These are phyloP conservation scores for Protomyctophum bolini DNA, from an alignment of 2,113 vertebrate genomes.

Conservation along the genomic window DNA sequence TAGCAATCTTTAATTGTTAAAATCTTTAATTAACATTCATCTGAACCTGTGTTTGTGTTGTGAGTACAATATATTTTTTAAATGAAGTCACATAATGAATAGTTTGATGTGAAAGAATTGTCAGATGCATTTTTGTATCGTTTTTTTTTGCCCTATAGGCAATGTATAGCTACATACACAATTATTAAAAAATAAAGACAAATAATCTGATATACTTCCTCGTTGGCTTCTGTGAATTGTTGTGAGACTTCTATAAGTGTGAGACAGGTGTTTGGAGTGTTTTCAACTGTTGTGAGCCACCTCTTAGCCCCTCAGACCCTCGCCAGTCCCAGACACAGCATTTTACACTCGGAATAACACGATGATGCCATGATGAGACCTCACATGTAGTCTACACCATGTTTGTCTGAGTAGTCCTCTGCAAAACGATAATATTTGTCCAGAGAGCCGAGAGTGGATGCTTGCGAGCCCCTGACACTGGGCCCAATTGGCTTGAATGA, in stretches of 20 bases:
- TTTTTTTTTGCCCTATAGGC: too few relatives aligned
- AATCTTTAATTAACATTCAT: too few relatives aligned
- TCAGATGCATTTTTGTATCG: too few relatives aligned
- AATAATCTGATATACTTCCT: background rate
- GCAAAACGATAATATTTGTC: conserved; percentile 83
- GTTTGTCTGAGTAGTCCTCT: conserved; percentile 64
- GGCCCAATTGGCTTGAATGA: conserved; percentile 63
- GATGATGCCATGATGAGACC: conserved; percentile 65
- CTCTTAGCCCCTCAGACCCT: conserved; percentile 46
- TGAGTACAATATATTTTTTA: too few relatives aligned
- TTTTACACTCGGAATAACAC: conserved; percentile 67
- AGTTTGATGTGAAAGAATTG: too few relatives aligned
- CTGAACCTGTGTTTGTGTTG: too few relatives aligned
- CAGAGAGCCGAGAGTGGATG: conserved; percentile 60
- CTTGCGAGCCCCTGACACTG: conserved; percentile 62
- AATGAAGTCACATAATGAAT: too few relatives aligned
- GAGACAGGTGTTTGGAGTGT: conserved; percentile 78
- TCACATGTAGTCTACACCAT: conserved; percentile 74
- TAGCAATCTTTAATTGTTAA: too few relatives aligned
- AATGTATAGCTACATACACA: too few relatives aligned
- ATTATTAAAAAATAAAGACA: too few relatives aligned
- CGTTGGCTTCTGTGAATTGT: conserved; percentile 24
- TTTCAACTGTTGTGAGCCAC: conserved; percentile 63
- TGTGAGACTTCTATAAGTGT: conserved; percentile 13
- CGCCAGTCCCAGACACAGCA: conserved; percentile 70